Percentiles rank a stretch among this genome's conserved stretches.
Evolutionary conservation across 2,797 vertebrate genomes (phyloP).

Genomic region (Gadopsis marmoratus): DNA sequence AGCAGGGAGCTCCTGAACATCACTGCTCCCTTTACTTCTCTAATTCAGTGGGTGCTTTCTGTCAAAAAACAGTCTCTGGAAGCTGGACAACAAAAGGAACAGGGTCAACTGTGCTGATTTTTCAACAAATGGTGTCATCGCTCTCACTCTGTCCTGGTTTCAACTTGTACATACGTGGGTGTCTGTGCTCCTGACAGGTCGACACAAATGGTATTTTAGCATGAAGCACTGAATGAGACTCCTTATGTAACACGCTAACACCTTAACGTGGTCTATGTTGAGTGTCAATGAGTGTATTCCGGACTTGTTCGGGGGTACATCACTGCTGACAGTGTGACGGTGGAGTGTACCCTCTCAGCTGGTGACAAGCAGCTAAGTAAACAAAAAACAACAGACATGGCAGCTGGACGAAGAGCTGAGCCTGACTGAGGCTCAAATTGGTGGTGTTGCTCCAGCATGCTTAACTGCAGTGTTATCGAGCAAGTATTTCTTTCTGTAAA

Average conservation of each 20-base stretch:
- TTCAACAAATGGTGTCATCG: background rate
- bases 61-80: background rate
- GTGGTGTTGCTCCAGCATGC: background rate
- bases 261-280: background rate
- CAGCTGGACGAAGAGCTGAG: background rate
- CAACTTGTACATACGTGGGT: background rate
- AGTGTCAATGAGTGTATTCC: background rate
- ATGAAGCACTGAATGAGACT: background rate
- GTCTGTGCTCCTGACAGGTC: background rate
- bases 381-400: background rate
- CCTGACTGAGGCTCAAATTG: background rate
- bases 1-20: background rate
- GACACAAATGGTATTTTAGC: background rate
- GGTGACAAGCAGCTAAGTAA: constrained; percentile 7
- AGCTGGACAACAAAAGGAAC: background rate
- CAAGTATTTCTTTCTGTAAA: background rate
- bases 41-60: background rate
- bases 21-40: background rate
- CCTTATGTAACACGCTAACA: background rate
- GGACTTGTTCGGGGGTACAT: background rate
- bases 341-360: background rate
- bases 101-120: background rate
- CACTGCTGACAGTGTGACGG: background rate
- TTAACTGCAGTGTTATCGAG: background rate
- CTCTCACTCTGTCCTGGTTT: background rate